Evolutionary conservation across 2,888 invertebrate species (phyloP).

Genomic region (Lasioglossum villosulum): DNA sequence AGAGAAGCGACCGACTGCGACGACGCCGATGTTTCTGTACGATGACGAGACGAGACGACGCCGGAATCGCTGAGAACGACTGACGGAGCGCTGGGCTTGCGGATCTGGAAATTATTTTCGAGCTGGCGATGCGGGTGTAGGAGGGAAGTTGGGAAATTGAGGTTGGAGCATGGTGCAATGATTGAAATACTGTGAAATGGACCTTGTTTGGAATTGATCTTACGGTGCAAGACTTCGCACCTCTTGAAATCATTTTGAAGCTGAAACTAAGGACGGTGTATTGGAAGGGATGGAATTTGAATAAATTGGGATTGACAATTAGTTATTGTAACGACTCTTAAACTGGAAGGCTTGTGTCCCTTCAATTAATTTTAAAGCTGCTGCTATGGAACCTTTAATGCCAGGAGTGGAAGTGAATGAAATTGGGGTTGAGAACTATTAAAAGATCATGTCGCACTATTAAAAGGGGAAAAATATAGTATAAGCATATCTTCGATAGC

Average conservation of each 20-base stretch:
- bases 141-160: neutral
- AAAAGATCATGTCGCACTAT: no score
- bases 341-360: neutral
- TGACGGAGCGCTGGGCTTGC: neutral
- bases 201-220: neutral
- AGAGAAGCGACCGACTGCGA: constrained; percentile 6
- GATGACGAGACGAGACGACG: neutral
- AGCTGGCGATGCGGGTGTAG: neutral
- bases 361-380: neutral
- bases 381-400: neutral
- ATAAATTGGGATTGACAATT: neutral
- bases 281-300: neutral
- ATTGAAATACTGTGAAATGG: neutral
- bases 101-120: neutral
- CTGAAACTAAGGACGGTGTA: neutral
- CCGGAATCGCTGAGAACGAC: neutral
- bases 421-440: neutral
- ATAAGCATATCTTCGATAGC: neutral
- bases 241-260: neutral
- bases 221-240: neutral
- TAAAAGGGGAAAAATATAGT: no score
- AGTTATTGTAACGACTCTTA: neutral
- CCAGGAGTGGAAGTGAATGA: neutral
- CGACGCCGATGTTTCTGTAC: neutral
- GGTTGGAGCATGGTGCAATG: neutral